Base-by-base conservation (phyloP, 2,113 vertebrate species). In the Marcusenius ussheri region DNA sequence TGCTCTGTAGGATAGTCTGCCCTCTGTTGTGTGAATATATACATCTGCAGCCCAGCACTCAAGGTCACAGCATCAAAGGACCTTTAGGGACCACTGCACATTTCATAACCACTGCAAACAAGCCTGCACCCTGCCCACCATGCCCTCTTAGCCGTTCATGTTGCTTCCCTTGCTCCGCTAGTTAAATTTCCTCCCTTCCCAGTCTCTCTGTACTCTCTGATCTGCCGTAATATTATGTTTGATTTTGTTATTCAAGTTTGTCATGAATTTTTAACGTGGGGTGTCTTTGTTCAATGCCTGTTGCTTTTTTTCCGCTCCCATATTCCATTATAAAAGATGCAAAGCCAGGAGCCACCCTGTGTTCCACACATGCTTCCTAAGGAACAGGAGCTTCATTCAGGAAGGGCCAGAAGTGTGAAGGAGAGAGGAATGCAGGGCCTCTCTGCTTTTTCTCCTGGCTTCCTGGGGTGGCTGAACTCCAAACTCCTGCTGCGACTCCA, bases 191-290 rank as follows among this genome's bases (percentile, higher is more conserved):
- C 31, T 15, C 11, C 49, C 17, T 31, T 8, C 8, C n/a, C 85
- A 51, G 62, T 31, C 17, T 3, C 85, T 87, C 27, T 13, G 27
- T 11, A 35, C 53, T 39, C 84, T 50, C 50, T 53, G 17, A 19
- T 35, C n/a, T 87, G 5, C n/a, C 27, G 15, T 27, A 8, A 56
- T 56, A 56, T 53, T 39, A n/a, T 49, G 13, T 31, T 50, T 39
- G 31, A 53, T 51, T 27, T 27, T 51, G n/a, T 31, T 53, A 51
- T 13, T 86, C 47, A 50, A 87, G 17, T 90, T 85, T 66, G 15
- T 31, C 90, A 90, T 93, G 62, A 88, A 91, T 92, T 90, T 92
- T 86, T 91, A 89, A 94, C 27, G 35, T 35, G 1, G 88, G 4
- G n/a, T 45, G 24, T 66, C 24, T 86, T 3, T 42, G 77, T 84